A percentile compares a stretch with the other conserved stretches of the same genome.
Conservation (phyloP, 2,797 vertebrate species). For the Gallirallus australis region DNA sequence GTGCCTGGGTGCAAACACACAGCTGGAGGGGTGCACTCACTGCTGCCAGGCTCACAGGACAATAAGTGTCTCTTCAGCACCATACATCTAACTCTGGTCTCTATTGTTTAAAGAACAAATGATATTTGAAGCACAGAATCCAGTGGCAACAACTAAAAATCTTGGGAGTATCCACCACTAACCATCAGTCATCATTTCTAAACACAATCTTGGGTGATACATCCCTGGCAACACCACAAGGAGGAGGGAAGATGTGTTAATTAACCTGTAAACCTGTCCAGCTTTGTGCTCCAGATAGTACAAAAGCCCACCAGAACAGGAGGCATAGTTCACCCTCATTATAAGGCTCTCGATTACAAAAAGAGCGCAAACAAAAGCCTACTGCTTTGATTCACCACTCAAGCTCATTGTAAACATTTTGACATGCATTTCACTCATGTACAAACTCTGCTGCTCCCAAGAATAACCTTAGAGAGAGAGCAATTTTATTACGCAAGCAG, state of each 20-base stretch:
- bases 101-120: background rate
- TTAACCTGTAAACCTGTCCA: slow-evolving; percentile 59
- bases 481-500: slow-evolving; percentile 23
- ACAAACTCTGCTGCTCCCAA: slow-evolving; percentile 12
- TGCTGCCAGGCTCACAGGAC: background rate
- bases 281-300: background rate
- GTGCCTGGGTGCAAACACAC: background rate
- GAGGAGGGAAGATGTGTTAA: slow-evolving; percentile 36
- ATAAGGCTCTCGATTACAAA: slow-evolving; percentile 54
- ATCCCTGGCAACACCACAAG: background rate
- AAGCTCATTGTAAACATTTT: slow-evolving; percentile 67
- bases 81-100: background rate
- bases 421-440: slow-evolving; percentile 38
- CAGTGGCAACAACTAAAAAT: background rate
- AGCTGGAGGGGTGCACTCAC: background rate
- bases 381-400: background rate
- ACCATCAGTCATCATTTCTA: background rate
- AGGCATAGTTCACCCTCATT: slow-evolving; percentile 52
- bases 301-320: background rate
- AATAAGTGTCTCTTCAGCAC: background rate
- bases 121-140: background rate
- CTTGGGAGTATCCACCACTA: background rate
- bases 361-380: slow-evolving; percentile 27
- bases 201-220: background rate
- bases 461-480: slow-evolving; percentile 17